Percentiles rank a stretch among this genome's conserved stretches.
Evolutionary conservation across 2,888 invertebrate genomes (phyloP).

Genomic region (Poecilobothrus nobilitatus): DNA sequence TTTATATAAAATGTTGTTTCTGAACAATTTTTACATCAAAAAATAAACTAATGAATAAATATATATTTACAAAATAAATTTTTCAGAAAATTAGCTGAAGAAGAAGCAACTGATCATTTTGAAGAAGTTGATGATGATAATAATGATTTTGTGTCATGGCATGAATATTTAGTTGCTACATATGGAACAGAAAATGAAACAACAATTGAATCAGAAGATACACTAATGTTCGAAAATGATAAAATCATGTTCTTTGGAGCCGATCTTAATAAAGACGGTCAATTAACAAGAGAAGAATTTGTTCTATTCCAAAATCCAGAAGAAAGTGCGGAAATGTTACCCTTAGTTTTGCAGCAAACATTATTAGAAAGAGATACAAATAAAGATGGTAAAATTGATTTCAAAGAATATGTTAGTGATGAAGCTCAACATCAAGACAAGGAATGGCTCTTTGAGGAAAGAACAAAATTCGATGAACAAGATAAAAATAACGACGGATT

Average conservation of each 20-base stretch:
- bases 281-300: constrained; percentile 69
- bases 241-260: constrained; percentile 77
- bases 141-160: constrained; percentile 78
- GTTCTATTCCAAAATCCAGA: constrained; percentile 87
- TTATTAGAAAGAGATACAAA: constrained; percentile 79
- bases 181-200: constrained; percentile 63
- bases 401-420: constrained; percentile 48
- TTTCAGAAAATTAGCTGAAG: constrained; percentile 66
- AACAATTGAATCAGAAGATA: constrained; percentile 47
- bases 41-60: no score
- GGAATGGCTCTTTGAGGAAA: constrained; percentile 62
- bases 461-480: constrained; percentile 77
- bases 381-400: constrained; percentile 73
- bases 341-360: constrained; percentile 68
- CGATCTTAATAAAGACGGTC: constrained; percentile 73
- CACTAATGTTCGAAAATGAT: constrained; percentile 65
- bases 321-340: constrained; percentile 81
- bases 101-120: constrained; percentile 78
- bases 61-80: not conserved
- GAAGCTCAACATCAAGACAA: constrained; percentile 58
- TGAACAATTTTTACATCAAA: no score
- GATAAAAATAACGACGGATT: constrained; percentile 78
- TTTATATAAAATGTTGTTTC: no score
- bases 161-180: constrained; percentile 80
- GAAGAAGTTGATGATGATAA: constrained; percentile 76